phyloP scores from a whole-genome alignment of 2,888 invertebrate species.

The Stictocephala bisonia region DNA sequence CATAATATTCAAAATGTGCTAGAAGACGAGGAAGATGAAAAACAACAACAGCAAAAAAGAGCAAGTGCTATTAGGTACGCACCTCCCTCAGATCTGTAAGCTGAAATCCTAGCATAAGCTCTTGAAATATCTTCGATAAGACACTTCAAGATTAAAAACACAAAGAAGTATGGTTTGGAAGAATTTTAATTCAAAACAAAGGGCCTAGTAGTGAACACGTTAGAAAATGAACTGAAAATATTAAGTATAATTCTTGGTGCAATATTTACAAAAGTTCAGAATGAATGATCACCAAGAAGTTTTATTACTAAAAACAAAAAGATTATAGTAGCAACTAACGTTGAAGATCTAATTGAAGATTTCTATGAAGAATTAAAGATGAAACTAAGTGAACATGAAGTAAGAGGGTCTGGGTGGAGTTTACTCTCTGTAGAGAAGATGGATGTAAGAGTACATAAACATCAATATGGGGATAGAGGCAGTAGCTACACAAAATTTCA shows the following conservation, averaged over 20 bases:
- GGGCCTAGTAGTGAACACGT: not conserved
- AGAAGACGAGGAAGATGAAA: too few species aligned
- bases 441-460: constrained; percentile 48
- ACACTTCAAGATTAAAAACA: not conserved
- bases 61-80: too few species aligned
- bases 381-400: constrained; percentile 18
- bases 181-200: not conserved
- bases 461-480: not conserved
- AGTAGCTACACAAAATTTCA: not conserved
- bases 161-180: not conserved
- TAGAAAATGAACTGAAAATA: not conserved
- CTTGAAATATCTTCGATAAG: too few species aligned
- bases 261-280: not conserved
- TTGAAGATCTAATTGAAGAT: not conserved
- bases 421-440: constrained; percentile 44
- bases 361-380: not conserved
- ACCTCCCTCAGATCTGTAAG: too few species aligned
- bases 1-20: too few species aligned
- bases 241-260: constrained; percentile 6
- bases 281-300: constrained; percentile 1
- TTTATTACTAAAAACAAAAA: constrained; percentile 19
- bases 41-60: too few species aligned
- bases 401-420: constrained; percentile 21
- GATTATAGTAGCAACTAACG: not conserved
- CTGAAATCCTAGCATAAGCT: too few species aligned